A percentile compares a stretch with the other conserved stretches of the same genome.
Evolutionary conservation across 2,888 invertebrate species (phyloP).

Genomic region (Sicus ferrugineus): DNA sequence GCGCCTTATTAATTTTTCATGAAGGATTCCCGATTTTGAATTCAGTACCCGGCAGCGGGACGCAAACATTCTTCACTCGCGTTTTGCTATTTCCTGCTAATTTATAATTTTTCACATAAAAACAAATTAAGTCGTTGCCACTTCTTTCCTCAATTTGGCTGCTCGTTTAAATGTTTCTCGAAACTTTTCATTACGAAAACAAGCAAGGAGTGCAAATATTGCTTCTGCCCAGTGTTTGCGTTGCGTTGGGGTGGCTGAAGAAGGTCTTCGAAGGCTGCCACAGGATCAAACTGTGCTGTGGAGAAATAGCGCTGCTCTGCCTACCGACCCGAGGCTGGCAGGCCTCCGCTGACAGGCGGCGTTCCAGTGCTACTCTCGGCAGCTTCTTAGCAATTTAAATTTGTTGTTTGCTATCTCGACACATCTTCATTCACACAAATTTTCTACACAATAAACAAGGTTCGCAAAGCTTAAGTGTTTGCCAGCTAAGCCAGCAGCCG

Average conservation of each 20-base stretch:
- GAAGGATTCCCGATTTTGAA: no score
- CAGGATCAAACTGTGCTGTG: slow-evolving; percentile 26
- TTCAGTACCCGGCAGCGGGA: no score
- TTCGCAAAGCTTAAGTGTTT: slow-evolving; percentile 29
- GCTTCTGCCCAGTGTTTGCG: background rate
- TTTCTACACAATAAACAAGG: slow-evolving; percentile 36
- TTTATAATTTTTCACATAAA: slow-evolving; percentile 10
- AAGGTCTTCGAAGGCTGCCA: slow-evolving; percentile 5
- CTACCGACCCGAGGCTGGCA: background rate
- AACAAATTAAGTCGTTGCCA: slow-evolving; percentile 26
- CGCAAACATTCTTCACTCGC: no score
- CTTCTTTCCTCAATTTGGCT: slow-evolving; percentile 25
- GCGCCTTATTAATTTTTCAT: no score
- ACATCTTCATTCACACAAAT: slow-evolving; percentile 36
- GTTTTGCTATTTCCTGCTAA: no score
- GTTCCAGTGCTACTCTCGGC: slow-evolving; percentile 32
- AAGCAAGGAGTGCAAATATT: slow-evolving; percentile 19
- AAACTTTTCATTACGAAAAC: slow-evolving; percentile 32
- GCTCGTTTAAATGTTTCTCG: slow-evolving; percentile 35
- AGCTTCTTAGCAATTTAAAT: slow-evolving; percentile 42
- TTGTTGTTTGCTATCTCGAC: slow-evolving; percentile 46
- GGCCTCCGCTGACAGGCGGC: background rate
- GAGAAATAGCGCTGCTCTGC: background rate
- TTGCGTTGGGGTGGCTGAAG: background rate
- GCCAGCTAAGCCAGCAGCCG: slow-evolving; percentile 47